Evolutionary conservation across 2,888 invertebrate species (phyloP), one percentile per base, ranked within the genome.

Genomic region (Catocala sponsa): DNA sequence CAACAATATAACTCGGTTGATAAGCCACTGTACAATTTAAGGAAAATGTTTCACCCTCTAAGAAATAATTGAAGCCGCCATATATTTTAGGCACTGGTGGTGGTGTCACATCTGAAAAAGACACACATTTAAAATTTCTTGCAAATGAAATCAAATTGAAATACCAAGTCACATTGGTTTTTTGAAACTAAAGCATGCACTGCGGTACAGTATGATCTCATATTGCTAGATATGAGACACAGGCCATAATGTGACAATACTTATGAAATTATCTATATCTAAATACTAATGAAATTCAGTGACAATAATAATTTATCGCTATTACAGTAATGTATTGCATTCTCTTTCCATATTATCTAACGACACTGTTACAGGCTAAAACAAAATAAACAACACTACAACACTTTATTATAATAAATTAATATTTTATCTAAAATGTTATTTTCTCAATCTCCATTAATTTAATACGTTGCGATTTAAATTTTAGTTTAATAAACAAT

Each of bases 11-110:
- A 66, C 86, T 85, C 1, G 55, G 72, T 68, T 80, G 55, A 58
- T 85, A 89, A 5, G 65, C 47, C 43, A 88, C 85, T 6, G 89
- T 86, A 68, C 94, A 94, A 67, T 89, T 91, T 0, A 94, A 71
- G 12, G 85, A 74, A 78, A 94, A 91, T 1, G 81, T 82, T 79
- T 93, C 92, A 2, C 87, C 88, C 56, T 78, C 63, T 44, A 91
- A 70, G 74, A 91, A 94, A 52, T 79, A 65, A 6, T 13, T 41
- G 6, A 71, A 61, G 5, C 58, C 74, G 0, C 60, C 57, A 35
- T 7, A 41, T 55, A 91, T 80, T 6, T 47, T 76, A 10, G 91
- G 89, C n/a, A 25, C 50, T 32, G 85, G 87, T 46, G 84, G 82
- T 43, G 69, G 71, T 55, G 55, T 66, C 66, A 68, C 70, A 51